Percentiles rank a stretch among this genome's conserved stretches.
Conservation (phyloP, 2,888 invertebrate genomes). For the Pristionchus japonicus region DNA sequence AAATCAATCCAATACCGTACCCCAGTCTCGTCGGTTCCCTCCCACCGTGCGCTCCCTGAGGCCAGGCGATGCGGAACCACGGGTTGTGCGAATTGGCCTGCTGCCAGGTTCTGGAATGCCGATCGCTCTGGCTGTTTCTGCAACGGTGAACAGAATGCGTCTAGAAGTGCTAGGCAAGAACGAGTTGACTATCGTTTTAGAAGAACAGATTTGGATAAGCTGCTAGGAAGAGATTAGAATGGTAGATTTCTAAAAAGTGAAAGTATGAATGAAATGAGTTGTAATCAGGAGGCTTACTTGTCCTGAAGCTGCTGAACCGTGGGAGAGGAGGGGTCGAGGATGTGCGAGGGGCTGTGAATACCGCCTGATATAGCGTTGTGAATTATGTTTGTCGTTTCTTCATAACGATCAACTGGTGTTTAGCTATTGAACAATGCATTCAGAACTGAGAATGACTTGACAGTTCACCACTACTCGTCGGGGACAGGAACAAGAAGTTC, state of each 20-base stretch:
- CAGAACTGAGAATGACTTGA: too few species aligned
- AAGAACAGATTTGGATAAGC: too few species aligned
- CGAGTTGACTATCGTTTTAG: too few species aligned
- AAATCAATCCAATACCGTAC: not conserved
- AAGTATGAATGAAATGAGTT: not conserved
- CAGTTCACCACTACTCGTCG: not conserved
- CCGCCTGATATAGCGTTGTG: constrained; percentile 5
- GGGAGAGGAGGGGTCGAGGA: not conserved
- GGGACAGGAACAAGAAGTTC: not conserved
- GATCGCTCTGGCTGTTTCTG: too few species aligned
- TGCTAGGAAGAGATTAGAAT: too few species aligned
- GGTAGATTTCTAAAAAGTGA: too few species aligned
- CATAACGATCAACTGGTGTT: too few species aligned
- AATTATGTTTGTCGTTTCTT: too few species aligned
- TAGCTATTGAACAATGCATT: too few species aligned
- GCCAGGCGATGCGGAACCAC: constrained; percentile 32
- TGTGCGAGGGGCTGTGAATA: not conserved
- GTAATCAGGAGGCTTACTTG: not conserved
- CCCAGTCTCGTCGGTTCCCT: constrained; percentile 19
- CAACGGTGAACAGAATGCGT: too few species aligned
- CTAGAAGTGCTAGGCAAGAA: too few species aligned
- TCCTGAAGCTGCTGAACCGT: not conserved
- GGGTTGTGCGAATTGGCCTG: constrained; percentile 24
- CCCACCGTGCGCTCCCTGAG: not conserved
- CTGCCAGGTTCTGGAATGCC: constrained; percentile 21